Base-by-base conservation (phyloP, 2,888 invertebrate species). In the Hybos culiciformis region DNA sequence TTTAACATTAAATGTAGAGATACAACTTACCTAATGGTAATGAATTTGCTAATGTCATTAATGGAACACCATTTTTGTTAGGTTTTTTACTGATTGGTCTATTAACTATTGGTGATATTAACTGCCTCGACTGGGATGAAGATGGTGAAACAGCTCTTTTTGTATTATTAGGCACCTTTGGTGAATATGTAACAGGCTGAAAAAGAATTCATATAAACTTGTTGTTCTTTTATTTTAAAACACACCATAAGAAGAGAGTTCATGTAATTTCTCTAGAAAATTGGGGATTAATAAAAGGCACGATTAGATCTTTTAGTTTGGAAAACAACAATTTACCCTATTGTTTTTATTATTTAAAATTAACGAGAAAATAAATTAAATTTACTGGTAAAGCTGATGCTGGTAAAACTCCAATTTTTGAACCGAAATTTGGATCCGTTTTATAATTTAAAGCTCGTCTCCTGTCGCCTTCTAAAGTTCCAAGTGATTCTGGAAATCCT, bases 401-500 rank as follows among this genome's bases (percentile, higher is more conserved):
- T 12, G 63, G 58, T 46, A 63, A 40, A 14, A 62, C 59, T 9
- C 63, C 67, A 43, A 62, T 52, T 52, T 70, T 61, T n/a, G n/a
- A n/a, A n/a, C n/a, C n/a, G n/a, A n/a, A n/a, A 42, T 71, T 70
- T 5, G 70, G 66, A 0, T 65, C 68, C 54, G 72, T 73, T 54
- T 69, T 72, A 44, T 73, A 61, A 57, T 66, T 74, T 43, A 79
- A 72, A 0, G 81, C 80, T 42, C 84, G 70, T 48, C 84, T 69
- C 48, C 80, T 74, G 52, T 76, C 76, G 36, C 75, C 74, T 57
- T 87, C 86, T 52, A 78, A 60, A 59, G 85, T 86, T 2, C 85
- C 80, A 37, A 88, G 63, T 0, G 88, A 86, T 57, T 90, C 84
- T 51, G 77, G 74, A 58, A 90, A 87, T 20, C 87, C 87, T 46